Evolutionary conservation across 2,888 invertebrate genomes (phyloP).

Genomic region (Teleogryllus oceanicus): DNA sequence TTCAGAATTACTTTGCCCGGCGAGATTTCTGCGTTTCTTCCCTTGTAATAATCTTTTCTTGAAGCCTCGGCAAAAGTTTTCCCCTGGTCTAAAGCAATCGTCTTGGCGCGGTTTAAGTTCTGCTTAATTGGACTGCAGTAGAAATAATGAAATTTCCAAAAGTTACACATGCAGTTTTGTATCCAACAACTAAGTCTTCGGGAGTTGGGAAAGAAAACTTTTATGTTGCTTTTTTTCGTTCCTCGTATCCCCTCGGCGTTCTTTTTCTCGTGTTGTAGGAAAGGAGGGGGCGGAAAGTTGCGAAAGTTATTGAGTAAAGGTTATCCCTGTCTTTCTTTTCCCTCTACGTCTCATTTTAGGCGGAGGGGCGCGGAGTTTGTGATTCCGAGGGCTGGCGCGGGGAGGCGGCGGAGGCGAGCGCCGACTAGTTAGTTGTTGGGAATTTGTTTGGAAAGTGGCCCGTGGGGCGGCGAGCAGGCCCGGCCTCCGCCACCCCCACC

Average conservation of each 20-base stretch:
- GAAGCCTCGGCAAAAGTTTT: neutral
- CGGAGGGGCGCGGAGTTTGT: neutral
- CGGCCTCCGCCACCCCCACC: neutral
- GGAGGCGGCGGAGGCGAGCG: neutral
- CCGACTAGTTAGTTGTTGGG: constrained; percentile 9
- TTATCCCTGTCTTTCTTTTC: neutral
- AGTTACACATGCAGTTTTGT: constrained; percentile 23
- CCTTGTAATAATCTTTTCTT: neutral
- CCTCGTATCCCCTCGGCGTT: neutral
- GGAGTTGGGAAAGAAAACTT: constrained; percentile 9
- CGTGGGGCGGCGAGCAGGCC: neutral
- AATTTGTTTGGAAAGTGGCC: neutral
- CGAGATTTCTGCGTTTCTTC: constrained; percentile 10
- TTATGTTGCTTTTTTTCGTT: neutral
- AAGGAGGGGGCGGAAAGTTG: neutral
- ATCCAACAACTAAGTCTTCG: constrained; percentile 12
- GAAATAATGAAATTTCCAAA: constrained; percentile 25
- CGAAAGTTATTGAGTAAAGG: constrained; percentile 18
- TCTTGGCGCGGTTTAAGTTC: constrained; percentile 1
- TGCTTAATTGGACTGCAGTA: constrained; percentile 25
- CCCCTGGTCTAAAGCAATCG: neutral
- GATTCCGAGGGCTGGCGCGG: neutral
- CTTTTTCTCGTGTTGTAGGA: neutral
- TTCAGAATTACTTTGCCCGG: neutral
- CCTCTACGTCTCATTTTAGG: neutral